Conservation (phyloP, 2,113 vertebrate genomes). For the Formicarius rufipectus region DNA sequence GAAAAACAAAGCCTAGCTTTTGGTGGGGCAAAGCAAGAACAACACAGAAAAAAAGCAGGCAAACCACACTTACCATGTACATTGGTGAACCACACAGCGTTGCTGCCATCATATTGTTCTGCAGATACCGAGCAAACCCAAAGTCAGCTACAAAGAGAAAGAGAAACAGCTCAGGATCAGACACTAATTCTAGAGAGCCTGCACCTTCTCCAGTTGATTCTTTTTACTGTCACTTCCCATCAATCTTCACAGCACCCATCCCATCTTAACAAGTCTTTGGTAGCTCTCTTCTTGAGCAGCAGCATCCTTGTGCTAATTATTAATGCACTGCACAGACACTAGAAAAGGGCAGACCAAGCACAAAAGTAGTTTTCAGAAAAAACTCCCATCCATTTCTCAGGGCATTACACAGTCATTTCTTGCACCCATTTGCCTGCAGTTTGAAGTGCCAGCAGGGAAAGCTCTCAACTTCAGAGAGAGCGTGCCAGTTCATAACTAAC, state of each 20-base stretch:
- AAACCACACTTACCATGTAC: slow-evolving; percentile 89
- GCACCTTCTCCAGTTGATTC: not conserved
- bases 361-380: not conserved
- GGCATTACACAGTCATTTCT: not conserved
- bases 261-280: not conserved
- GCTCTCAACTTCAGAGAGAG: not conserved
- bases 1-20: not conserved
- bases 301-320: not conserved
- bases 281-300: not conserved
- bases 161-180: not conserved
- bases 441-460: not conserved
- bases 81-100: slow-evolving; percentile 96
- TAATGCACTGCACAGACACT: not conserved
- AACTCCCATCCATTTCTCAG: not conserved
- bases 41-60: not conserved
- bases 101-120: slow-evolving; percentile 94
- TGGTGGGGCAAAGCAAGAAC: not conserved
- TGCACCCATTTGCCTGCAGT: not conserved
- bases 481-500: not conserved
- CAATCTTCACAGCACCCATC: not conserved
- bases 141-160: slow-evolving; percentile 85
- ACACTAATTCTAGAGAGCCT: not conserved
- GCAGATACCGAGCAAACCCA: slow-evolving; percentile 94
- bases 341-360: not conserved
- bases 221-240: not conserved